These are phyloP conservation scores for Oncorhynchus kisutch DNA, from an alignment of 2,113 vertebrate species.

Conservation along the genomic window DNA sequence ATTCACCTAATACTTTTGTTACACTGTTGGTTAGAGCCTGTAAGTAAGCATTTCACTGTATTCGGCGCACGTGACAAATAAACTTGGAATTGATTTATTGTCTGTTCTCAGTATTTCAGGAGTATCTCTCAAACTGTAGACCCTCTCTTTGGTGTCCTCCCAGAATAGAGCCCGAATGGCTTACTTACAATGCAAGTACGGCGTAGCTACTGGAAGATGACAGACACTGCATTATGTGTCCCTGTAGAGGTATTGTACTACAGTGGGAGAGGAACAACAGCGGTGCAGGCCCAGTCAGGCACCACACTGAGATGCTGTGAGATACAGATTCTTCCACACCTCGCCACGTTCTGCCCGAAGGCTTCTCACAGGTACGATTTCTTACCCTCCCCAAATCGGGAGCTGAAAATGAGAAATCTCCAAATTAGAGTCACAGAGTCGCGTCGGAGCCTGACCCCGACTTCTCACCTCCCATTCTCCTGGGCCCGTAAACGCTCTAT, in stretches of 20 bases:
- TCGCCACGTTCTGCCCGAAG: conserved; percentile 74
- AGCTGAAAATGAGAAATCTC: conserved; percentile 80
- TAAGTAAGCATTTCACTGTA: no score
- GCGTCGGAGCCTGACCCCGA: conserved; percentile 74
- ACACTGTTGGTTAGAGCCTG: no score
- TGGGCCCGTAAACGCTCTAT: conserved; percentile 57
- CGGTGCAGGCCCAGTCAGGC: conserved; percentile 21
- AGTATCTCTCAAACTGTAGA: no score
- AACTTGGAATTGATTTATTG: no score
- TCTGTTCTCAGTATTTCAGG: no score
- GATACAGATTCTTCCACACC: conserved; percentile 77
- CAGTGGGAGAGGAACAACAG: conserved; percentile 29
- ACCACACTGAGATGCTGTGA: conserved; percentile 19
- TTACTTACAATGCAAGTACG: no score
- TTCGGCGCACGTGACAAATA: no score
- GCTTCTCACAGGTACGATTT: conserved; percentile 81
- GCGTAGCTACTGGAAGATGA: no score
- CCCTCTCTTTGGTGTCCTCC: no score
- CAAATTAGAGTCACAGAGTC: conserved; percentile 76
- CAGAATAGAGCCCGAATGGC: no score
- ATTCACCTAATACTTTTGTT: no score
- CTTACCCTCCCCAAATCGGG: conserved; percentile 59
- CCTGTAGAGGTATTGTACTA: not conserved
- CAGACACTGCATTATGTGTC: not conserved
- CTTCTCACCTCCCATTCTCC: conserved; percentile 73